Evolutionary conservation across 2,113 vertebrate species (phyloP).

Genomic region (Hiodon tergisus): DNA sequence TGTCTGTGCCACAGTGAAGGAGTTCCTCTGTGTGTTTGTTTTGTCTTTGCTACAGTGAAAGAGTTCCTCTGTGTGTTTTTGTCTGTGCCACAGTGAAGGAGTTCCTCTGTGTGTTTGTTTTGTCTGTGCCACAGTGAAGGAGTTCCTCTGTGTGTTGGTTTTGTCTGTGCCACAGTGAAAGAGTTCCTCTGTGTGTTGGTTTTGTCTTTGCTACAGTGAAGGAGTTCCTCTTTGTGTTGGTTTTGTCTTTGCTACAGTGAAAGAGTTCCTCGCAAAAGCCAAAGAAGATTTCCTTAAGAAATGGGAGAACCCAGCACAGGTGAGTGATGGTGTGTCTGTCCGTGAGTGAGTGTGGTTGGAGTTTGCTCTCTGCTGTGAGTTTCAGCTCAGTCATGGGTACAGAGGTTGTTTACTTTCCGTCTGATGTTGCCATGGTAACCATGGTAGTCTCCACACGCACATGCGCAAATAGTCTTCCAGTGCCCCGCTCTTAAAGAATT

Average conservation of each 20-base stretch:
- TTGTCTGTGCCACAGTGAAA: neutral
- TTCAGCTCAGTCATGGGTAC: neutral
- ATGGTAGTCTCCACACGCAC: neutral
- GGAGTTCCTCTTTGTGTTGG: neutral
- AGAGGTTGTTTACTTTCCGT: neutral
- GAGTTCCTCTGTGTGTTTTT: no score
- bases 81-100: no score
- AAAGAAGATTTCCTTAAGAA: slow-evolving; percentile 94
- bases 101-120: no score
- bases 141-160: neutral
- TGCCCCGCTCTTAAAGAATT: no score
- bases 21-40: no score
- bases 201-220: neutral
- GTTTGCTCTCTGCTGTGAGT: neutral
- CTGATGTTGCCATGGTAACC: neutral
- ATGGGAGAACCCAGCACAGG: slow-evolving; percentile 88
- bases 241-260: slow-evolving; percentile 62
- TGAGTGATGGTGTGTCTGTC: slow-evolving; percentile 27
- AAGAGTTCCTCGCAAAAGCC: slow-evolving; percentile 93
- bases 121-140: no score
- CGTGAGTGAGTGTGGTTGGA: neutral
- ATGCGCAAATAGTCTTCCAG: neutral
- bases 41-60: no score
- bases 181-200: slow-evolving; percentile 1
- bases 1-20: neutral